Base-by-base conservation (phyloP, 2,888 invertebrate genomes). In the Diplolepis rosae region DNA sequence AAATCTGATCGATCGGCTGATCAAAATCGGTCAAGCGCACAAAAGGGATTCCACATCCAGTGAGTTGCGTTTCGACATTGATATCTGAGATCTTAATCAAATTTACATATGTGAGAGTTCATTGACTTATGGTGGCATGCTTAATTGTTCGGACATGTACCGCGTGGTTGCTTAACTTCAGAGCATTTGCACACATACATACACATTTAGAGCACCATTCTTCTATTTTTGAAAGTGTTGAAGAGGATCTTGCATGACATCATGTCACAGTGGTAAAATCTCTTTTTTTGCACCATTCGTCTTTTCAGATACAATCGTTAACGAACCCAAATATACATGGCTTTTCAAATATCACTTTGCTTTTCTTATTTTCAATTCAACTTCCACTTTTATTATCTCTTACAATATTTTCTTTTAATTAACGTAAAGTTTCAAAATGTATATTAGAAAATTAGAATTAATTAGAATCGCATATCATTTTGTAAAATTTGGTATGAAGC, bases 131-230 rank as follows among this genome's bases (percentile, higher is more conserved):
- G n/a, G 61, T 61, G 61, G 39, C 35, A 61, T 35, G 24, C 61
- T 61, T 61, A 61, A 61, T 61, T 61, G 61, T 61, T 61, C 61
- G 61, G 39, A 61, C 61, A 61, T 61, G 61, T 61, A 61, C 35
- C 27, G 61, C 61, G 61, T 61, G 61, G 61, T 61, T 61, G 61
- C 61, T 39, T 61, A 61, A 61, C 61, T 61, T 24, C 61, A 61
- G 24, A 61, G 3, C 18, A 45, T 18, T 3, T 18, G 11, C 18
- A 22, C 45, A 39, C n/a, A n/a, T 1, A 7, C 4, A 22, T 7
- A 18, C n/a, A 61, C 22, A 61, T 39, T 24, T 32, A 13, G 39
- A 22, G 56, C 13, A 61, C 24, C 61, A 35, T 22, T 61, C 61
- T 35, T 61, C 61, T n/a, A 61, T 39, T 61, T 61, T 61, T 61